phyloP scores from a whole-genome alignment of 2,888 invertebrate species.

The Lacanobia oleracea region DNA sequence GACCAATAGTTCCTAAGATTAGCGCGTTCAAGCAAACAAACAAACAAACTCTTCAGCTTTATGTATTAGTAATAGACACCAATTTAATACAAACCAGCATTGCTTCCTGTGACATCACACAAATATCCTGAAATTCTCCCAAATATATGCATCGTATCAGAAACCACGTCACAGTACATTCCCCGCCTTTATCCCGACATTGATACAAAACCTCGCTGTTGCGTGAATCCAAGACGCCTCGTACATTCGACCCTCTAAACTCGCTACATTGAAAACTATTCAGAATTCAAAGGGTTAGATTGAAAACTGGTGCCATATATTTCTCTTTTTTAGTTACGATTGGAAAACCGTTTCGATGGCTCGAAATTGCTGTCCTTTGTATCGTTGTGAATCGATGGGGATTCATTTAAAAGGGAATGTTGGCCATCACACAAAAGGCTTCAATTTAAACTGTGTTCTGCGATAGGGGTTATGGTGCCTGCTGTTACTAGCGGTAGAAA shows the following conservation, averaged over 20 bases:
- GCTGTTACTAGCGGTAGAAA: neutral
- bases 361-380: conserved; percentile 68
- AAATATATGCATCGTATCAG: conserved; percentile 12
- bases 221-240: conserved; percentile 44
- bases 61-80: too few relatives aligned
- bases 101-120: too few relatives aligned
- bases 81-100: too few relatives aligned
- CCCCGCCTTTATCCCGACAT: conserved; percentile 4
- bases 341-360: conserved; percentile 67
- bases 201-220: conserved; percentile 27
- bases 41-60: too few relatives aligned
- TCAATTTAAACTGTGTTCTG: conserved; percentile 51
- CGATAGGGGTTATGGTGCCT: conserved; percentile 21
- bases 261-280: conserved; percentile 60
- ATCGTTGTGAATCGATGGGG: conserved; percentile 66
- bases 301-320: conserved; percentile 64
- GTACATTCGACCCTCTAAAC: conserved; percentile 32
- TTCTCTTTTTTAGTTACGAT: conserved; percentile 66
- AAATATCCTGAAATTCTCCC: neutral
- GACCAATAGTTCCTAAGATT: too few relatives aligned
- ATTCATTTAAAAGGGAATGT: conserved; percentile 66
- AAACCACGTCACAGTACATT: conserved; percentile 7
- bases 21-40: too few relatives aligned
- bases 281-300: conserved; percentile 63
- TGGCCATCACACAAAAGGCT: conserved; percentile 62